These are phyloP conservation scores for Thumatha senex DNA, from an alignment of 2,888 invertebrate genomes.

Conservation along the genomic window DNA sequence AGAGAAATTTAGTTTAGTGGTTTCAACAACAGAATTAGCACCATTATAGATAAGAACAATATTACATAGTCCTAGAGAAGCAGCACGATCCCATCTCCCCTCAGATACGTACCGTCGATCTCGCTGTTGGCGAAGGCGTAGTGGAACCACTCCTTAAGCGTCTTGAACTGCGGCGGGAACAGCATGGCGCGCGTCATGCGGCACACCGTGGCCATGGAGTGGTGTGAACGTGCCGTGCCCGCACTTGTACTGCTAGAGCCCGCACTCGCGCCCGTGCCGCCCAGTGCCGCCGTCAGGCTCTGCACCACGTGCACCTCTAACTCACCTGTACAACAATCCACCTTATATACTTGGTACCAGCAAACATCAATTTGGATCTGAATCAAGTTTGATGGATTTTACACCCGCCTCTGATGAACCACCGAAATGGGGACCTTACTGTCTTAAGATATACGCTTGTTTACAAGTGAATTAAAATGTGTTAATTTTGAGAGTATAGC, in stretches of 20 bases:
- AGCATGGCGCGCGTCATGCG: constrained; percentile 95
- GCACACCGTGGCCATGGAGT: constrained; percentile 97
- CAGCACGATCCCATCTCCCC: no score
- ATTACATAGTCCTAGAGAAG: no score
- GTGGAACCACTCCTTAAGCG: constrained; percentile 97
- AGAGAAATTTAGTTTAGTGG: no score
- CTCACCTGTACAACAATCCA: constrained; percentile 62
- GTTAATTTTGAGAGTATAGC: no score
- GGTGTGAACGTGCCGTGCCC: constrained; percentile 84
- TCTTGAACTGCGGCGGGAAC: constrained; percentile 97
- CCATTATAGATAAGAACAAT: no score
- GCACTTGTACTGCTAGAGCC: constrained; percentile 50
- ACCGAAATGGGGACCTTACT: no score
- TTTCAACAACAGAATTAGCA: no score
- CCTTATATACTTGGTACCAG: neutral
- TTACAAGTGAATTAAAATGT: no score
- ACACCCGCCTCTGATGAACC: no score
- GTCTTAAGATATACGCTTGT: no score
- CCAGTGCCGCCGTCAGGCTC: constrained; percentile 94
- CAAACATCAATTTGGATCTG: neutral
- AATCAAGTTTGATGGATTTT: no score
- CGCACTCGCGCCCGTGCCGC: constrained; percentile 67
- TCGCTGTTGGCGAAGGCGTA: constrained; percentile 98
- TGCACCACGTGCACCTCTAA: constrained; percentile 93
- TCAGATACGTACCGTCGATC: constrained; percentile 88